Evolutionary conservation across 1,140 invertebrate species (phyloP), one percentile per base, ranked within the genome.

Genomic region (Pseudomyrmex dendroicus): DNA sequence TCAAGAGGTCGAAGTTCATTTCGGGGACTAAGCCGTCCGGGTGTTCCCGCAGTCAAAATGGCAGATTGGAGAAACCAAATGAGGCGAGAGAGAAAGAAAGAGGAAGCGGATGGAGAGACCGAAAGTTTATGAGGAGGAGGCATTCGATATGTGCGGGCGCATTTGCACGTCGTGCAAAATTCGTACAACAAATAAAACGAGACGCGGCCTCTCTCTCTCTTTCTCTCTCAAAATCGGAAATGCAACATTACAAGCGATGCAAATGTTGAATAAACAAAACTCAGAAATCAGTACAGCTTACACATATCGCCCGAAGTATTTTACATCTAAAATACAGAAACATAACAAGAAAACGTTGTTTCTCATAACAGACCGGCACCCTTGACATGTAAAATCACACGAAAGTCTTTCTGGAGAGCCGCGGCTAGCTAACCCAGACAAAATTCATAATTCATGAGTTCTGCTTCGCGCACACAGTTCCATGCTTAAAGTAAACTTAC

Each of bases 1-100:
- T 87, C 62, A 70, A 83, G 78, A 83, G 82, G 77, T 88, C 52
- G 54, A 84, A 89, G 86, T 88, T 89, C 86, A 88, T 88, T 84
- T 84, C 62, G 67, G 57, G 84, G 62, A 35, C 56, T 82, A 82
- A 82, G 57, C 22, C 68, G 22, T 67, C 13, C 15, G 8, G 5
- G 5, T 78, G 63, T 78, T 13, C 35, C 56, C 20, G 61, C 54
- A 20, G 17, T 52, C 48, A 13, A 73, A 73, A 54, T 73, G 56
- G 77, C 20, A 50, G 56, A 59, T 80, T 80, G 15, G 25, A 62
- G 20, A 80, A n/a, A 50, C 10, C 20, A 61, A 80, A 80, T 80
- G 54, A 72, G 2, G 20, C 25, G 25, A 66, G 3, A 70, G n/a
- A 67, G 17, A 7, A 22, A 63, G 1, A 35, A 56, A 50, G 10